Conservation (phyloP, 2,888 invertebrate species). For the Lutraria lutraria region DNA sequence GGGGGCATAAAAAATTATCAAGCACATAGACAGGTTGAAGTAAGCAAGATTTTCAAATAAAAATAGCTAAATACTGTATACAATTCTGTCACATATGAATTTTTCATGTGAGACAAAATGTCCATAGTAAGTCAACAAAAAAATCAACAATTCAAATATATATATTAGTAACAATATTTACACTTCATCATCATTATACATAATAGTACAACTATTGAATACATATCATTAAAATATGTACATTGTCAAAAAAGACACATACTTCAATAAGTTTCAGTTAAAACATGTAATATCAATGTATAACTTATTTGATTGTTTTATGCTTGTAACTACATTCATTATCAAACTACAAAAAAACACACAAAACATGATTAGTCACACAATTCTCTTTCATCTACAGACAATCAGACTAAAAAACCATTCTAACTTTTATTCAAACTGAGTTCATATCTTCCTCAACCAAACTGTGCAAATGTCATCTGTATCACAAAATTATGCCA, state of each 20-base stretch:
- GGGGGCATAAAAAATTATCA: too few species aligned
- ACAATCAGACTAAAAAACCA: background rate
- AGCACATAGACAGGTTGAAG: background rate
- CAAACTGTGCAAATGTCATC: background rate
- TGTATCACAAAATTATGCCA: constrained; percentile 15
- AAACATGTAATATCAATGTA: background rate
- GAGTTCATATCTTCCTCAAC: background rate
- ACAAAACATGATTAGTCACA: background rate
- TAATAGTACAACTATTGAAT: background rate
- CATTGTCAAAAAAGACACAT: constrained; percentile 6
- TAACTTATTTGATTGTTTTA: background rate
- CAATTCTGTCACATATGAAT: constrained; percentile 3
- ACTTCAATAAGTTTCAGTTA: background rate
- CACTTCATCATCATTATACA: background rate
- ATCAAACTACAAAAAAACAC: constrained; percentile 18
- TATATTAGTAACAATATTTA: constrained; percentile 20
- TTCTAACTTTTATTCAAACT: background rate
- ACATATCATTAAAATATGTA: background rate
- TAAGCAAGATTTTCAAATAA: background rate
- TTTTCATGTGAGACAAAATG: constrained; percentile 17
- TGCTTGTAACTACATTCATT: background rate
- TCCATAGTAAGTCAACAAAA: constrained; percentile 2
- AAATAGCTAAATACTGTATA: constrained; percentile 24
- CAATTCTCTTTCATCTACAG: background rate
- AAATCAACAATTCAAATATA: constrained; percentile 25